These are phyloP conservation scores for Nowickia ferox DNA, from an alignment of 2,888 invertebrate genomes.

Conservation along the genomic window DNA sequence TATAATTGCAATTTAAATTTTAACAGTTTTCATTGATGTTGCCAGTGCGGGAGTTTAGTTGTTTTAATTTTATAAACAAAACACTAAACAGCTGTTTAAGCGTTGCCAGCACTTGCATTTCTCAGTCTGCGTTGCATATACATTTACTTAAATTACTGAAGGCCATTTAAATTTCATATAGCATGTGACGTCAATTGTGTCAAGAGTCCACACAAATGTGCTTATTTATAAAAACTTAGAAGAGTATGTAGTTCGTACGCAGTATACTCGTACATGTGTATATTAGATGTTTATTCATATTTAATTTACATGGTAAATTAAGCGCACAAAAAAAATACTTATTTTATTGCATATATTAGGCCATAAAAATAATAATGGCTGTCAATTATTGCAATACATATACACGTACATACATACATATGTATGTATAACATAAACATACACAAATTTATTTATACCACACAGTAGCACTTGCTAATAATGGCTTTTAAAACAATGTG, in stretches of 20 bases:
- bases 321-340: slow-evolving; percentile 39
- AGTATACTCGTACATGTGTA: not conserved
- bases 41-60: no score
- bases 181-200: no score
- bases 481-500: slow-evolving; percentile 5
- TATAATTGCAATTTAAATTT: no score
- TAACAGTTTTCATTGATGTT: no score
- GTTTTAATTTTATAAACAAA: no score
- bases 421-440: not conserved
- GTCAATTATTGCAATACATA: slow-evolving; percentile 15
- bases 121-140: no score
- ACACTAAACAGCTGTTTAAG: no score
- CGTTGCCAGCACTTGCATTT: no score
- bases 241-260: not conserved
- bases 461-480: not conserved
- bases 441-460: not conserved
- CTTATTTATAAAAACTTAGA: not conserved
- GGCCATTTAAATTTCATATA: no score
- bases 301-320: slow-evolving; percentile 58
- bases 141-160: no score
- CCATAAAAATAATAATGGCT: slow-evolving; percentile 36
- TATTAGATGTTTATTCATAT: slow-evolving; percentile 21
- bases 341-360: slow-evolving; percentile 23
- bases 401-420: not conserved
- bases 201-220: no score